Evolutionary conservation across 2,888 invertebrate genomes (phyloP).

Genomic region (Xestia xanthographa): DNA sequence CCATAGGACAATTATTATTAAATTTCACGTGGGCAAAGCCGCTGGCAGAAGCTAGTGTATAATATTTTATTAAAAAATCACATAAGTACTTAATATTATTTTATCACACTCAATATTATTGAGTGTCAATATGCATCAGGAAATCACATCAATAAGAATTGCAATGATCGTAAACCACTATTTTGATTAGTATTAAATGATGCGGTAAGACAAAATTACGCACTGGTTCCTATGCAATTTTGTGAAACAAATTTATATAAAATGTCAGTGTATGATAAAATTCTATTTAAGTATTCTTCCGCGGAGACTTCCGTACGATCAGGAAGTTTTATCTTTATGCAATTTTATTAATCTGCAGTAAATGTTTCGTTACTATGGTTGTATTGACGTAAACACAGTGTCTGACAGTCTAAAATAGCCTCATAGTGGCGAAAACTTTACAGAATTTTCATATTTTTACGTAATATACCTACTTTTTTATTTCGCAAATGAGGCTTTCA

Average conservation of each 20-base stretch:
- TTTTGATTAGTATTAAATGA: conserved; percentile 29
- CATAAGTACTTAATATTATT: background rate
- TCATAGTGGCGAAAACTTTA: background rate
- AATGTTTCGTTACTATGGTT: background rate
- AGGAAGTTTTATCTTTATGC: conserved; percentile 15
- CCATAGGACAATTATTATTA: no score
- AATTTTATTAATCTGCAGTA: background rate
- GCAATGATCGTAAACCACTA: conserved; percentile 24
- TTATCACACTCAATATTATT: background rate
- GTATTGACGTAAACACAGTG: background rate
- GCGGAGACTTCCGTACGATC: conserved; percentile 14
- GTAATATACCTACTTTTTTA: background rate
- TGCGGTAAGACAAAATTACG: conserved; percentile 32
- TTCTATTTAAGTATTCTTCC: conserved; percentile 18
- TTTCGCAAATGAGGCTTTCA: background rate
- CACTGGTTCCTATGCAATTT: conserved; percentile 22
- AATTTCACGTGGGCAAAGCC: no score
- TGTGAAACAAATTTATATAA: conserved; percentile 32
- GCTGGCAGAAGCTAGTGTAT: background rate
- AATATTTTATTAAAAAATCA: background rate
- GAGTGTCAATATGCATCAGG: conserved; percentile 10
- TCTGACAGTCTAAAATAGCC: background rate
- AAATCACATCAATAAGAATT: conserved; percentile 31
- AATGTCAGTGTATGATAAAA: background rate
- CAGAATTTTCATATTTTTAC: background rate